phyloP scores from a whole-genome alignment of 2,888 invertebrate species.

The Pseudococcus longispinus region DNA sequence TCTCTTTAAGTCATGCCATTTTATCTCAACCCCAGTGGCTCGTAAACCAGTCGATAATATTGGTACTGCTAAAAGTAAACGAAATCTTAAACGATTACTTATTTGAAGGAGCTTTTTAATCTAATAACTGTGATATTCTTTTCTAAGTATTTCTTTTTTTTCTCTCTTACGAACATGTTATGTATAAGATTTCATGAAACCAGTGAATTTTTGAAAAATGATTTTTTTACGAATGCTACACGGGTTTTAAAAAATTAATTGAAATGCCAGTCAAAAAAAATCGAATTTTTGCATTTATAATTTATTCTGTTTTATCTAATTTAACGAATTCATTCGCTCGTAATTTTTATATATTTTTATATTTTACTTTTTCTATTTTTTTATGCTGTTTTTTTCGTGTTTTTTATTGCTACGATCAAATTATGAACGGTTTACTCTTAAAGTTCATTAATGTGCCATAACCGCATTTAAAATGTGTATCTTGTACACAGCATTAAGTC shows the following conservation, averaged over 20 bases:
- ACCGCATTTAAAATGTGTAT: conserved; percentile 23
- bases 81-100: conserved; percentile 45
- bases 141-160: not conserved
- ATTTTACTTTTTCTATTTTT: conserved; percentile 8
- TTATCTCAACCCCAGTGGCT: conserved; percentile 49
- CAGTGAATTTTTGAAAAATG: not conserved
- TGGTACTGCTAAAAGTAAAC: conserved; percentile 32
- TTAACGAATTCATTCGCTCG: conserved; percentile 11
- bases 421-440: not conserved
- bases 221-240: not conserved
- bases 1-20: conserved; percentile 54
- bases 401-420: conserved; percentile 30
- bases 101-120: conserved; percentile 23
- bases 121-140: conserved; percentile 48
- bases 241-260: not conserved
- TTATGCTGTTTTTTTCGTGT: not conserved
- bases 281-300: not conserved
- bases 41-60: conserved; percentile 9
- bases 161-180: not conserved
- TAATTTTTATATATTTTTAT: conserved; percentile 20
- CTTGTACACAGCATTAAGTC: not conserved
- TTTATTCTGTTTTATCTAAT: not conserved
- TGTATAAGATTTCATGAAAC: not conserved
- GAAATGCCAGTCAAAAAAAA: not conserved
- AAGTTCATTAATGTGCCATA: conserved; percentile 15